A percentile compares a stretch with the other conserved stretches of the same genome.
phyloP scores from a whole-genome alignment of 2,113 vertebrate species.

The Antigone vipio region DNA sequence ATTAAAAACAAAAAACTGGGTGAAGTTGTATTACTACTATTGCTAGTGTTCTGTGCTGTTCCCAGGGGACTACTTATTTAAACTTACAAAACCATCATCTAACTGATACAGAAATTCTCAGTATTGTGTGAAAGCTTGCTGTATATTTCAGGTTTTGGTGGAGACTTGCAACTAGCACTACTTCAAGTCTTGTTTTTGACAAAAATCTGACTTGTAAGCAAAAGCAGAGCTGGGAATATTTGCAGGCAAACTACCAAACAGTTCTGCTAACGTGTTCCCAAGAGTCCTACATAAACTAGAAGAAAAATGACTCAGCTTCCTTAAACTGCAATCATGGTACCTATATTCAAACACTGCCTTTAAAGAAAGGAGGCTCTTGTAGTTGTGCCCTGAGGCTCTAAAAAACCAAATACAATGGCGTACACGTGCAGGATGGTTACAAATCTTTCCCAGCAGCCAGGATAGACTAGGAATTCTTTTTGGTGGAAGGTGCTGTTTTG shows the following conservation, averaged over 20 bases:
- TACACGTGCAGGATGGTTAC: not conserved
- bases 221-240: not conserved
- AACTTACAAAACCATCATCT: not conserved
- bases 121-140: not conserved
- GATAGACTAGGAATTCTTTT: not conserved
- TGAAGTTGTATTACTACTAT: not conserved
- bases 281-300: not conserved
- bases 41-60: not conserved
- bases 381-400: not conserved
- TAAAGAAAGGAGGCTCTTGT: not conserved
- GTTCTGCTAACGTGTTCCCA: not conserved
- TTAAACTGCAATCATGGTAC: not conserved
- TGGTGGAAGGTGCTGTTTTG: not conserved
- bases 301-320: not conserved
- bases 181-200: not conserved
- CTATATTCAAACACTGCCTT: not conserved
- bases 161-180: not conserved
- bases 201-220: not conserved
- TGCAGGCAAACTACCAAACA: not conserved
- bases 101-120: not conserved
- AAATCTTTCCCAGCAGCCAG: not conserved
- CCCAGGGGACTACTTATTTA: not conserved
- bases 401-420: not conserved
- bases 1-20: not conserved
- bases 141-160: not conserved